Conservation (phyloP, 2,888 invertebrate genomes). For the Sminthurinus aureus region DNA sequence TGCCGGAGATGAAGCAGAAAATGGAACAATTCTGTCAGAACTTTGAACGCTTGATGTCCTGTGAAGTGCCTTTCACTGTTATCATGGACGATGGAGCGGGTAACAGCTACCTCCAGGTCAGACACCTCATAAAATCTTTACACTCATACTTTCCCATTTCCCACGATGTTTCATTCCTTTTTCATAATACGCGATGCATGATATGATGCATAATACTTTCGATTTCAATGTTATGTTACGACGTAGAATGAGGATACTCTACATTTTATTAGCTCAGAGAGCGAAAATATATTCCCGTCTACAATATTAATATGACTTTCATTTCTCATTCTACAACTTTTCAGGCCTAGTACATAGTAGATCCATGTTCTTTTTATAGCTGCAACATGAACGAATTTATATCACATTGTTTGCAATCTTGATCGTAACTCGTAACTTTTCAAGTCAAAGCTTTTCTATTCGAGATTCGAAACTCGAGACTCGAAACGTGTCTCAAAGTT, state of each 20-base stretch:
- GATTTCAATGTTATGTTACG: too few species aligned
- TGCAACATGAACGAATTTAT: too few species aligned
- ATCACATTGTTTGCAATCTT: not conserved
- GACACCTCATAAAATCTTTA: constrained; percentile 29
- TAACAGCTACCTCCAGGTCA: constrained; percentile 89
- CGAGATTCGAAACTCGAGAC: too few species aligned
- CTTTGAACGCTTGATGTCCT: constrained; percentile 73
- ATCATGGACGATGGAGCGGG: constrained; percentile 96
- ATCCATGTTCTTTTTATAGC: too few species aligned
- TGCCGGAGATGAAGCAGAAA: constrained; percentile 66
- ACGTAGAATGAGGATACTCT: too few species aligned
- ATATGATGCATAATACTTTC: too few species aligned
- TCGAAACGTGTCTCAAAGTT: too few species aligned
- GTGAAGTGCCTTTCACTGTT: constrained; percentile 73
- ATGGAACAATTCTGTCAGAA: constrained; percentile 72
- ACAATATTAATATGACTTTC: too few species aligned
- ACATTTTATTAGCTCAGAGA: not conserved
- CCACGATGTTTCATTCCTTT: not conserved
- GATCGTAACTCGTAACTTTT: constrained; percentile 17
- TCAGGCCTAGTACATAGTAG: too few species aligned
- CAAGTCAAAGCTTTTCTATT: not conserved
- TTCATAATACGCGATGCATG: too few species aligned
- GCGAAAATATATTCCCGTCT: too few species aligned
- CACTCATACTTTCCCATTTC: constrained; percentile 4
- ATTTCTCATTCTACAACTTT: too few species aligned